Conservation (phyloP, 2,113 vertebrate species). For the Xyliphius kryptos region DNA sequence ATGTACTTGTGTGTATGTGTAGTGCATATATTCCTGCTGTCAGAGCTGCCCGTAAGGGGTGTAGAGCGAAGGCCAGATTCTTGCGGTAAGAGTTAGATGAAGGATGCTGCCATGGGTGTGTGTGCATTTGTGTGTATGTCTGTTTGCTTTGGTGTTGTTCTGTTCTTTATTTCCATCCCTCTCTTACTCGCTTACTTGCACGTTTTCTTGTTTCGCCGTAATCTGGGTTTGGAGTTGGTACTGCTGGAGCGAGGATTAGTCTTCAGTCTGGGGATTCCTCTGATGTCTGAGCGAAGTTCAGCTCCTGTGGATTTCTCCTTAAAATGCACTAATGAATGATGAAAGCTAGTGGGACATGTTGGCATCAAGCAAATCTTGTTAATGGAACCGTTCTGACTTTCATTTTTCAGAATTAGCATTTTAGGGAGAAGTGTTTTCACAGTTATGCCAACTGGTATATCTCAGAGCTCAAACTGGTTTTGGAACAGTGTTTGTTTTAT, state of each 20-base stretch:
- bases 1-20: constrained; percentile 59
- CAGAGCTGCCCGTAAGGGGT: constrained; percentile 92
- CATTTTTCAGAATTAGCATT: constrained; percentile 1
- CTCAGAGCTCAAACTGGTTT: constrained; percentile 1
- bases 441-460: background rate
- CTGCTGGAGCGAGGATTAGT: background rate
- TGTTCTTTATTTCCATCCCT: constrained; percentile 1
- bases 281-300: too few relatives aligned
- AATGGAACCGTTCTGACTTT: too few relatives aligned
- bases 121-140: too few relatives aligned
- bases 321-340: too few relatives aligned
- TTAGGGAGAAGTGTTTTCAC: too few relatives aligned
- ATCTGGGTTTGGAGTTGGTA: background rate
- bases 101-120: constrained; percentile 14
- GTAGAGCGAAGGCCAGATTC: constrained; percentile 91
- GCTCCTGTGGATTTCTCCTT: too few relatives aligned
- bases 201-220: background rate
- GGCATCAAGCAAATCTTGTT: too few relatives aligned
- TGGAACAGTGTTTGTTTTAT: background rate
- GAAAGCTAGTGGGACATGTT: too few relatives aligned
- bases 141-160: constrained; percentile 12
- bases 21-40: constrained; percentile 64
- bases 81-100: constrained; percentile 82
- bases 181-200: background rate
- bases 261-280: background rate